Evolutionary conservation across 53 echinoderm and acorn worm genomes (phyloP).

Genomic region (Patiria pectinifera): DNA sequence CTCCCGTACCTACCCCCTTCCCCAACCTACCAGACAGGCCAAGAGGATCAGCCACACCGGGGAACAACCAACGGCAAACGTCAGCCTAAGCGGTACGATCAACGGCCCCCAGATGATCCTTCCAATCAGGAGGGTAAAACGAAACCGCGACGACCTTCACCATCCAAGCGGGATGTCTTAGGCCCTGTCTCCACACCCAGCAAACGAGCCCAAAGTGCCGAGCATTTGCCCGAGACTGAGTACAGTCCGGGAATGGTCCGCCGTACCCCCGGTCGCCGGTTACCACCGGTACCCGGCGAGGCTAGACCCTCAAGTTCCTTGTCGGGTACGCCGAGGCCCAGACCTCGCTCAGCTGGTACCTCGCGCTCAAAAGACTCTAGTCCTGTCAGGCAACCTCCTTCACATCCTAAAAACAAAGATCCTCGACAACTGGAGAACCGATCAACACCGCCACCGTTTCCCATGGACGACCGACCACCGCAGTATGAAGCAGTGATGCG

Average conservation of each 20-base stretch:
- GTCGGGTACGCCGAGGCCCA: conserved; percentile 79
- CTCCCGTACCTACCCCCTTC: conserved; percentile 47
- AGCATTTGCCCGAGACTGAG: conserved; percentile 77
- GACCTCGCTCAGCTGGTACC: conserved; percentile 72
- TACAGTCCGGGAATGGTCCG: conserved; percentile 59
- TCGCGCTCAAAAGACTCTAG: conserved; percentile 82
- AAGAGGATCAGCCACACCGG: conserved; percentile 11
- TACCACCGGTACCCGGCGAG: conserved; percentile 89
- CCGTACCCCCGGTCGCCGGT: conserved; percentile 74
- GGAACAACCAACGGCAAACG: conserved; percentile 35
- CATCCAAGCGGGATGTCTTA: conserved; percentile 60
- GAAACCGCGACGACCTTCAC: conserved; percentile 62
- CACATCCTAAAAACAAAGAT: conserved; percentile 59
- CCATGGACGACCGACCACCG: conserved; percentile 87
- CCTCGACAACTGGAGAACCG: conserved; percentile 57
- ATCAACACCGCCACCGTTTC: conserved; percentile 65
- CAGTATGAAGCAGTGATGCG: conserved; percentile 94
- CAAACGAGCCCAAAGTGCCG: conserved; percentile 67
- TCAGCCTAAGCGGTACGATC: conserved; percentile 31
- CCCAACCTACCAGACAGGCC: conserved; percentile 23
- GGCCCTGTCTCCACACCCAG: conserved; percentile 63
- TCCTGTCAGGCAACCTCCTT: conserved; percentile 74
- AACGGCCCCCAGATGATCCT: background rate
- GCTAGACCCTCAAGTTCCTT: conserved; percentile 48
- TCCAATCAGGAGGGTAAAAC: conserved; percentile 28